phyloP scores from a whole-genome alignment of 2,888 invertebrate species.

The Charanyca ferruginea region DNA sequence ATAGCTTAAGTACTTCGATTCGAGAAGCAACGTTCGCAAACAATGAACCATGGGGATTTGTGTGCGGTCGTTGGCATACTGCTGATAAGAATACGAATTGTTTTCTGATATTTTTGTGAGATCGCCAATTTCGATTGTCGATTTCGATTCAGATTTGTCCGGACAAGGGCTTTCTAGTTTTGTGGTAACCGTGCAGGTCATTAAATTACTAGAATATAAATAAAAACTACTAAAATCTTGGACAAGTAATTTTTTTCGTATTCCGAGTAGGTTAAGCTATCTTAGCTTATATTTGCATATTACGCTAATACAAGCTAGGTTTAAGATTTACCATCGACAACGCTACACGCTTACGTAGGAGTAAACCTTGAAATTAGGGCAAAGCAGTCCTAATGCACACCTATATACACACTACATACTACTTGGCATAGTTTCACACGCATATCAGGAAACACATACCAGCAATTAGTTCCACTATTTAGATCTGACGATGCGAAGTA shows the following conservation, averaged over 20 bases:
- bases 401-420: no score
- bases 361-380: no score
- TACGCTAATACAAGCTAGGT: not conserved
- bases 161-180: not conserved
- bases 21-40: conserved; percentile 62
- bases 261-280: not conserved
- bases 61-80: conserved; percentile 59
- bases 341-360: no score
- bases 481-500: no score
- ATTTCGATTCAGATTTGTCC: conserved; percentile 2
- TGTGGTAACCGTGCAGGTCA: not conserved
- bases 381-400: no score
- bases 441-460: no score
- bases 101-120: conserved; percentile 22
- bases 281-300: no score
- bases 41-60: conserved; percentile 55
- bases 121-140: conserved; percentile 6
- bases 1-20: conserved; percentile 62
- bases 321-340: no score
- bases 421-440: no score
- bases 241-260: not conserved
- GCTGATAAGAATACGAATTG: conserved; percentile 40
- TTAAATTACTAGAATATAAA: not conserved
- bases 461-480: no score
- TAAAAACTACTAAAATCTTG: not conserved